phyloP scores from a whole-genome alignment of 2,113 vertebrate species.

The Salvator merianae region DNA sequence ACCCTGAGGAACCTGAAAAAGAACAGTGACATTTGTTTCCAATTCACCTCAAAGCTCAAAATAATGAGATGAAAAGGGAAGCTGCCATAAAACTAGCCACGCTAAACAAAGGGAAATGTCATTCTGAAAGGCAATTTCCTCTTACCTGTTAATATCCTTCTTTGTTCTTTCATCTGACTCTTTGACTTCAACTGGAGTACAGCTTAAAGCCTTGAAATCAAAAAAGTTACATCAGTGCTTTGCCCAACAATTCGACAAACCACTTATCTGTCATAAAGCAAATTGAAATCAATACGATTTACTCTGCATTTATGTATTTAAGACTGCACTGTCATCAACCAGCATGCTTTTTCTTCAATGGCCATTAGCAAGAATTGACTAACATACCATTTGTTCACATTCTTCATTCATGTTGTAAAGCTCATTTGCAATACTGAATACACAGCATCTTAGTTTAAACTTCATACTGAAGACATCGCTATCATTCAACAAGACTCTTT shows the following conservation, averaged over 20 bases:
- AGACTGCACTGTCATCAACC: background rate
- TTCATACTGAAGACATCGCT: background rate
- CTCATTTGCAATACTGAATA: background rate
- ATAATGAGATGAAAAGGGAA: conserved; percentile 20
- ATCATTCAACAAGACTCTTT: too few relatives aligned
- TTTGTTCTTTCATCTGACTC: conserved; percentile 86
- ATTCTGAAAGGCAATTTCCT: conserved; percentile 24
- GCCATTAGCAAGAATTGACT: background rate
- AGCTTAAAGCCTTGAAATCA: conserved; percentile 87
- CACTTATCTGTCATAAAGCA: background rate
- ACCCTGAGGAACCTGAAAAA: conserved; percentile 89
- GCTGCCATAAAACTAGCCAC: background rate
- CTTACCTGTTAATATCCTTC: conserved; percentile 88
- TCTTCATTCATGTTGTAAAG: background rate
- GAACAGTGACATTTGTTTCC: conserved; percentile 15
- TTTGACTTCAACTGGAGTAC: conserved; percentile 86
- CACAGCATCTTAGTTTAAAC: background rate
- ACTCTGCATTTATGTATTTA: background rate
- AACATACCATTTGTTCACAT: conserved; percentile 1
- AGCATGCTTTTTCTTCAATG: background rate
- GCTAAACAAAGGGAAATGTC: background rate
- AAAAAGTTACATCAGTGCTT: background rate
- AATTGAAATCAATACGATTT: background rate
- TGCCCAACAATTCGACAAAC: background rate
- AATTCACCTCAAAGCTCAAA: conserved; percentile 11